These are phyloP conservation scores for Drosophila melanica DNA, from an alignment of 1,140 invertebrate species.

Conservation along the genomic window DNA sequence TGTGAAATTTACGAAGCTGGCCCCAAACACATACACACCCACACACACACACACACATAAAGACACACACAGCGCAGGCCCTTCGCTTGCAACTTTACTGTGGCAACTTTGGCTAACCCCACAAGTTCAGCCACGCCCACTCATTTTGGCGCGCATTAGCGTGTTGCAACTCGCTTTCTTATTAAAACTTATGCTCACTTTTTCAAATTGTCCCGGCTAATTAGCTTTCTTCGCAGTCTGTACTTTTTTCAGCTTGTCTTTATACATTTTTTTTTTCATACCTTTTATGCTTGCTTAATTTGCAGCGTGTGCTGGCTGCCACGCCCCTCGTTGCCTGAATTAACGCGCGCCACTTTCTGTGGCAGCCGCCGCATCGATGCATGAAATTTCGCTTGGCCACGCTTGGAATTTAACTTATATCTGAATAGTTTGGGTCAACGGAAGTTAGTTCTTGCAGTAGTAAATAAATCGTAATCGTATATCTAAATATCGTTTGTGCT, in stretches of 20 bases:
- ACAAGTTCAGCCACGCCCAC: conserved; percentile 26
- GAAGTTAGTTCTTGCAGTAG: neutral
- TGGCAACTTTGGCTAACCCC: conserved; percentile 48
- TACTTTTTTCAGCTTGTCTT: neutral
- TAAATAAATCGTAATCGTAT: conserved; percentile 14
- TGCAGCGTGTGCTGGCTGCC: conserved; percentile 26
- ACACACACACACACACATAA: neutral
- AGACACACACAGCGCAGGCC: neutral
- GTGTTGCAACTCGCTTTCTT: conserved; percentile 38
- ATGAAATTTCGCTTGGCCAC: conserved; percentile 55
- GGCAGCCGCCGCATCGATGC: conserved; percentile 51
- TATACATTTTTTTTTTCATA: conserved; percentile 4
- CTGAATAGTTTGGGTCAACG: conserved; percentile 4
- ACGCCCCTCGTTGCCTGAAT: conserved; percentile 15
- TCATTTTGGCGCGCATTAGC: conserved; percentile 34
- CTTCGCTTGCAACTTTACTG: conserved; percentile 48
- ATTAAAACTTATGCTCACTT: conserved; percentile 64
- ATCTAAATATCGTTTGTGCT: neutral
- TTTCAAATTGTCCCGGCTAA: conserved; percentile 71
- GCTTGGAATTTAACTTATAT: conserved; percentile 31
- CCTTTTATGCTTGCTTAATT: conserved; percentile 30
- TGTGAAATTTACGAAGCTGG: conserved; percentile 54
- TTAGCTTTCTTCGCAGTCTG: conserved; percentile 55
- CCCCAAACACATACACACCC: neutral
- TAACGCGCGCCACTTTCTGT: conserved; percentile 28